Evolutionary conservation across 2,888 invertebrate genomes (phyloP).

Genomic region (Hirtodrosophila confusa): DNA sequence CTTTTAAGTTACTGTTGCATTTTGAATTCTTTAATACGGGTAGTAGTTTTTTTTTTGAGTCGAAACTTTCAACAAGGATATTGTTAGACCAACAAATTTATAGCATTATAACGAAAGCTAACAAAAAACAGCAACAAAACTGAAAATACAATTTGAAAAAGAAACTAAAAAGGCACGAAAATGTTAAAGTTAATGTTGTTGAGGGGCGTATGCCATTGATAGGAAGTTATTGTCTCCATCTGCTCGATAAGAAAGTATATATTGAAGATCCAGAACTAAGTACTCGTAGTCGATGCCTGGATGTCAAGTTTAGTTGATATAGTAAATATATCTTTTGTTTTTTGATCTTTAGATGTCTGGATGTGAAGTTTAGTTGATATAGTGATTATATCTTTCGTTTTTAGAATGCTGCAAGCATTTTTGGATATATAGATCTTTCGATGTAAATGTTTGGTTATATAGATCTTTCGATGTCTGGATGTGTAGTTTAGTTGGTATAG

Average conservation of each 20-base stretch:
- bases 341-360: too few relatives aligned
- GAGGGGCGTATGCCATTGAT: neutral
- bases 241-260: constrained; percentile 1
- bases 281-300: neutral
- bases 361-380: too few relatives aligned
- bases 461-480: too few relatives aligned
- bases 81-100: constrained; percentile 81
- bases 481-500: too few relatives aligned
- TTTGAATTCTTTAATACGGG: constrained; percentile 4
- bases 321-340: neutral
- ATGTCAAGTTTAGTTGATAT: too few relatives aligned
- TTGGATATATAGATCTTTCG: too few relatives aligned
- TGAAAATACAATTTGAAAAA: constrained; percentile 24
- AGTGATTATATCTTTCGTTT: too few relatives aligned
- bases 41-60: constrained; percentile 18
- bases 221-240: constrained; percentile 20
- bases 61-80: constrained; percentile 71
- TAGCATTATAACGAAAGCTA: constrained; percentile 60
- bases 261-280: constrained; percentile 2
- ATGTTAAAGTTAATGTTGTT: constrained; percentile 19
- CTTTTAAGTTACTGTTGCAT: constrained; percentile 5
- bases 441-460: too few relatives aligned
- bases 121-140: constrained; percentile 61
- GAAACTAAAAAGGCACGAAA: constrained; percentile 66
- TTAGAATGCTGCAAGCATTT: too few relatives aligned